Evolutionary conservation across 2,113 vertebrate genomes (phyloP), one percentile per base, ranked within the genome.

Genomic region (Sterna hirundo): DNA sequence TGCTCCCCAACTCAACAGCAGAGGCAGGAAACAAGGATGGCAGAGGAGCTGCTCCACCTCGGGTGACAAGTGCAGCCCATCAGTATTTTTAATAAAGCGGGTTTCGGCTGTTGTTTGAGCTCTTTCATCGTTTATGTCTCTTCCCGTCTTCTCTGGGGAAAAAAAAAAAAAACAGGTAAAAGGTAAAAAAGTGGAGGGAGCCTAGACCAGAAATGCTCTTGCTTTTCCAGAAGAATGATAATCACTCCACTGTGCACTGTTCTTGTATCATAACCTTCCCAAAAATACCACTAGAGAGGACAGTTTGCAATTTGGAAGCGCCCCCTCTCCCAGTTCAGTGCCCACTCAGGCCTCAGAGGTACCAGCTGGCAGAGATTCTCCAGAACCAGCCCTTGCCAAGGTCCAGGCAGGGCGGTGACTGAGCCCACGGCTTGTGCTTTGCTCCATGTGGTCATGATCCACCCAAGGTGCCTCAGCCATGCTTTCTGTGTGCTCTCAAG

Each of bases 1-100:
- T 2, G 2, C 47, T 58, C 15, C 27, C 11, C 0, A 1, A 18
- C 44, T 65, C 38, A 54, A 30, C 4, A 27, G 42, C 52, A 47
- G 51, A 25, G 57, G 17, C 29, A 65, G 38, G 32, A 22, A 62
- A 17, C 20, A 20, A 17, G 13, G 55, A 2, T 14, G 10, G 10
- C 17, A 44, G 19, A 81, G 61, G 18, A 51, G 7, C 60, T 68
- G 32, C 70, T 19, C 22, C 44, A 19, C 3, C 15, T 32, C 0
- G 0, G 19, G 47, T 29, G 16, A 34, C 13, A 19, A 38, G 42
- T 32, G 38, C 46, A 61, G 30, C 46, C n/a, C 65, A 66, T 12
- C 2, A 1, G 11, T 77, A 16, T 61, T 74, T 47, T 22, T 40
- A 78, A 34, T 9, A 44, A 13, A 38, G 44, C 21, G 21, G 9